phyloP scores from a whole-genome alignment of 37 sponge, comb jelly and placozoan species.

The Chondrilla cf. caribensis region DNA sequence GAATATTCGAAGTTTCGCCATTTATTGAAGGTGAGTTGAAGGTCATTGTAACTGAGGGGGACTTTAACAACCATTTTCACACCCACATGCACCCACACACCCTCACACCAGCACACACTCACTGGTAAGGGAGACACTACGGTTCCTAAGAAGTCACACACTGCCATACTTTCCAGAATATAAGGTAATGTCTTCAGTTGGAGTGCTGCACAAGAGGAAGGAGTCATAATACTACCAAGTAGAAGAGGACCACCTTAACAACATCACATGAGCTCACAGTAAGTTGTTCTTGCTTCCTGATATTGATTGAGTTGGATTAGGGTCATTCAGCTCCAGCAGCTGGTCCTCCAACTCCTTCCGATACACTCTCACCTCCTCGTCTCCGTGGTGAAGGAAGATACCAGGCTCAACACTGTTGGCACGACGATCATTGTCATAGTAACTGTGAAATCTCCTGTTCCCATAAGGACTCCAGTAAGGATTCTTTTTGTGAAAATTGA shows the following conservation, averaged over 20 bases:
- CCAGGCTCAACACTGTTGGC: constrained; percentile 21
- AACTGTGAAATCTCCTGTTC: no score
- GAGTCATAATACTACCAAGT: no score
- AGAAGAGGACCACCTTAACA: no score
- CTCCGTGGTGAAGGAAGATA: neutral
- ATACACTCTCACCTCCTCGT: neutral
- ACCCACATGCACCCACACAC: neutral
- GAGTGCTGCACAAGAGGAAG: neutral
- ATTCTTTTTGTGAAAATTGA: no score
- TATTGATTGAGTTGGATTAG: neutral
- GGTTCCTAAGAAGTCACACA: constrained; percentile 9
- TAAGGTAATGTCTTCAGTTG: neutral
- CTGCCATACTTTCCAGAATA: constrained; percentile 14
- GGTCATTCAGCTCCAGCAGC: neutral
- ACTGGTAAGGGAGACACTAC: constrained; percentile 9
- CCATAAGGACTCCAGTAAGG: no score
- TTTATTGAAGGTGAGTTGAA: no score
- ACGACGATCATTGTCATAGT: neutral
- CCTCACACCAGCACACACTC: neutral
- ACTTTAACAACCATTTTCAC: neutral
- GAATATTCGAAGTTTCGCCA: no score
- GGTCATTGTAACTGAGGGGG: no score
- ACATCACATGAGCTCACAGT: no score
- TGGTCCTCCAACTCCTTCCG: constrained; percentile 5
- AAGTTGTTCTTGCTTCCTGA: neutral